phyloP scores from a whole-genome alignment of 2,888 invertebrate species.

The Noctua pronuba region DNA sequence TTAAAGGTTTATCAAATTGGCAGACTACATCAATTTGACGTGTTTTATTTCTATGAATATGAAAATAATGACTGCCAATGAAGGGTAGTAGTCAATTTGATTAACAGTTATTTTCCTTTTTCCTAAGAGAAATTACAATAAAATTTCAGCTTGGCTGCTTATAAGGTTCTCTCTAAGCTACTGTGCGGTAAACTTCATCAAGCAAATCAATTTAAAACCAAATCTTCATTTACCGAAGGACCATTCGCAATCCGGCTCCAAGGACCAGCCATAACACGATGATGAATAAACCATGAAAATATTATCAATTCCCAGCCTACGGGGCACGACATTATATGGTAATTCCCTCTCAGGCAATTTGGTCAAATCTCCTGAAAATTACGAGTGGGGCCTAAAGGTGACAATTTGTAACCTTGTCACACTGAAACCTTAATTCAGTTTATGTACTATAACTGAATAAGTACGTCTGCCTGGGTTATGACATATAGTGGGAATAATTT shows the following conservation, averaged over 20 bases:
- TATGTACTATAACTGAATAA: constrained; percentile 53
- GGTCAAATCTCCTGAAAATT: constrained; percentile 57
- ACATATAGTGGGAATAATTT: not conserved
- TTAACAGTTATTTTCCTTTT: not conserved
- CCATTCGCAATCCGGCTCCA: constrained; percentile 12
- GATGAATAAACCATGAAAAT: constrained; percentile 50
- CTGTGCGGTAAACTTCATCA: not conserved
- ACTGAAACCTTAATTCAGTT: constrained; percentile 46
- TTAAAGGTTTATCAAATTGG: not conserved
- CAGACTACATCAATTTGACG: not conserved
- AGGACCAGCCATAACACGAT: constrained; percentile 7
- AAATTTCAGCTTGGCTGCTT: not conserved
- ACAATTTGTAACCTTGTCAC: constrained; percentile 62
- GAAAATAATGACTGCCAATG: not conserved
- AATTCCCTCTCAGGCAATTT: constrained; percentile 57
- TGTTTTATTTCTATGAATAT: no score
- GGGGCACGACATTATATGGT: constrained; percentile 37
- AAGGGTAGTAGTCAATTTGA: not conserved
- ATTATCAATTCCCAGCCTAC: constrained; percentile 46
- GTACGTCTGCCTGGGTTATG: constrained; percentile 28
- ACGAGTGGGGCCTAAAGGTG: constrained; percentile 49
- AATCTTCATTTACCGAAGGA: constrained; percentile 7
- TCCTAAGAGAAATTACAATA: not conserved
- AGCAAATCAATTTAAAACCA: not conserved
- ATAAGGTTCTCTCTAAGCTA: not conserved